Percentiles rank a stretch among this genome's conserved stretches.
Conservation (phyloP, 2,113 vertebrate species). For the Mormyrus lacerda region DNA sequence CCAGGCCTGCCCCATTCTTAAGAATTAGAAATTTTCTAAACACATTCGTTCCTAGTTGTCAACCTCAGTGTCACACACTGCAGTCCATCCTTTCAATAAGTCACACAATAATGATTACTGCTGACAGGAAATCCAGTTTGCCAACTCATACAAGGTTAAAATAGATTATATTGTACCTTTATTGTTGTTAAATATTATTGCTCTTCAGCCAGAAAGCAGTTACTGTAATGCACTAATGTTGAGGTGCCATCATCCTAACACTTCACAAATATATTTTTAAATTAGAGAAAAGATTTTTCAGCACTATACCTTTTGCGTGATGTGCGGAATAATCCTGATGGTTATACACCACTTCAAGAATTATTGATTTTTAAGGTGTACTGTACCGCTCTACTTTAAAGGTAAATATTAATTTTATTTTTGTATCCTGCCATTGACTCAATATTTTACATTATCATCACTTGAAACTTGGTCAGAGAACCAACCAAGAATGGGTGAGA, state of each 20-base stretch:
- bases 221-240: background rate
- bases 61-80: background rate
- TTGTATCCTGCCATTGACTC: background rate
- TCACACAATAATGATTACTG: background rate
- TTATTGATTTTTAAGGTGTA: background rate
- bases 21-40: background rate
- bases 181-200: background rate
- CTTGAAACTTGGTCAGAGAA: background rate
- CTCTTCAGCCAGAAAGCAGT: background rate
- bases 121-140: background rate
- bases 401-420: background rate
- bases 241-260: background rate
- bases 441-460: background rate
- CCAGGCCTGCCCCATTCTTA: background rate
- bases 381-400: background rate
- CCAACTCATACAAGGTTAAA: background rate
- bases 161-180: background rate
- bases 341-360: background rate
- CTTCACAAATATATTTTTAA: background rate
- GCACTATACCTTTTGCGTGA: background rate
- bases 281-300: background rate
- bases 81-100: background rate
- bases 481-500: background rate
- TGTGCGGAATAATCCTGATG: background rate
- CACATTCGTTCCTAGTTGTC: background rate